A percentile compares a stretch with the other conserved stretches of the same genome.
Conservation (phyloP, 2,888 invertebrate species). For the Caenorhabditis virilis region DNA sequence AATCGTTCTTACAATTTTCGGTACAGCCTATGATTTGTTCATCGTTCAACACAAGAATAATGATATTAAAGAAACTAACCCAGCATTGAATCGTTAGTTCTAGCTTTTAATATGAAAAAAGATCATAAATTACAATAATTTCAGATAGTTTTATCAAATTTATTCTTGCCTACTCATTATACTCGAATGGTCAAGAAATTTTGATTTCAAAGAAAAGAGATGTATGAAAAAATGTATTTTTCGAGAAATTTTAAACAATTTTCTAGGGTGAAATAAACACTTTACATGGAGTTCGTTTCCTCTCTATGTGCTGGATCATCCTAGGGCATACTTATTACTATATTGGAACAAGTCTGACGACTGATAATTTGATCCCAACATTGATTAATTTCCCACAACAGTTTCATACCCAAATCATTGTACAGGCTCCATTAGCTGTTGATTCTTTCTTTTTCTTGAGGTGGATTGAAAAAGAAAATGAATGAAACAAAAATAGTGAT, state of each 20-base stretch:
- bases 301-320: conserved; percentile 75
- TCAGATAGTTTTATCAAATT: conserved; percentile 52
- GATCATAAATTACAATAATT: too few species aligned
- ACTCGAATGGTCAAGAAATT: conserved; percentile 71
- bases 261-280: conserved; percentile 39
- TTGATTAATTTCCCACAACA: conserved; percentile 67
- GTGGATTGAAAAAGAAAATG: conserved; percentile 41
- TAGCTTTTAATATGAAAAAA: too few species aligned
- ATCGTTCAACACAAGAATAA: conserved; percentile 55
- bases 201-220: conserved; percentile 68
- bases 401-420: conserved; percentile 69
- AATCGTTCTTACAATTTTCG: conserved; percentile 57
- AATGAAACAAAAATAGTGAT: not conserved
- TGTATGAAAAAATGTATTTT: not conserved
- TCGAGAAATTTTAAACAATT: not conserved
- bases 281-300: conserved; percentile 69
- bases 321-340: conserved; percentile 72
- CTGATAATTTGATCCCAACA: conserved; percentile 66
- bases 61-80: conserved; percentile 8
- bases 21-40: conserved; percentile 65
- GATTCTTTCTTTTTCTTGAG: conserved; percentile 71
- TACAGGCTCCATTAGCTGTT: conserved; percentile 70
- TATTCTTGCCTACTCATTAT: conserved; percentile 72
- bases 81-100: conserved; percentile 15
- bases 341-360: conserved; percentile 63